Conservation (phyloP, 2,113 vertebrate genomes). For the Urocynchramus pylzowi region DNA sequence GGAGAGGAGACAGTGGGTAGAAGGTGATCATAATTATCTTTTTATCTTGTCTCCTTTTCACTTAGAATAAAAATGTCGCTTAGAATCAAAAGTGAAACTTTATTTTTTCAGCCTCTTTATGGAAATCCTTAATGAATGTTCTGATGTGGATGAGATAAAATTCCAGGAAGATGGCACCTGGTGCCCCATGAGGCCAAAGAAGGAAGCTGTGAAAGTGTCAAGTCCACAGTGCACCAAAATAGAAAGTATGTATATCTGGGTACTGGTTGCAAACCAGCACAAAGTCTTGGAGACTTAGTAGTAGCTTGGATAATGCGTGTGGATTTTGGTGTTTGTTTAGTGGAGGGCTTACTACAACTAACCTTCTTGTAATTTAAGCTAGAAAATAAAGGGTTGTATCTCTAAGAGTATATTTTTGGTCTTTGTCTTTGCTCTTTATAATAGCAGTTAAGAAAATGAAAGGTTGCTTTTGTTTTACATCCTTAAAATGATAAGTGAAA, state of each 20-base stretch:
- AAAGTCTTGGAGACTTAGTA: not conserved
- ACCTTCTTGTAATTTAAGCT: not conserved
- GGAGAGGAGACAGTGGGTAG: fast-evolving
- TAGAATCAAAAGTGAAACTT: not conserved
- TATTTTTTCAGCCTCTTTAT: slow-evolving; percentile 85
- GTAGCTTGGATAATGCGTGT: not conserved
- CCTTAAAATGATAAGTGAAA: not conserved
- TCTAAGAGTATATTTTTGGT: not conserved
- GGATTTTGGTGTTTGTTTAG: not conserved
- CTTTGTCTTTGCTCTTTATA: not conserved
- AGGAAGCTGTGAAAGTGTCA: slow-evolving; percentile 87
- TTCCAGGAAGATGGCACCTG: slow-evolving; percentile 96
- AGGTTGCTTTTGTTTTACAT: not conserved
- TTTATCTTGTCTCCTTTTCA: not conserved
- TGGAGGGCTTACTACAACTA: not conserved
- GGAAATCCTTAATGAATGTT: slow-evolving; percentile 96
- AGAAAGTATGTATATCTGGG: slow-evolving; percentile 79
- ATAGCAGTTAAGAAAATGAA: not conserved
- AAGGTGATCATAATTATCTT: not conserved
- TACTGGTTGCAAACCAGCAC: not conserved
- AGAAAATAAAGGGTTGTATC: not conserved
- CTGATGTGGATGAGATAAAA: slow-evolving; percentile 96
- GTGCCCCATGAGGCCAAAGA: slow-evolving; percentile 98
- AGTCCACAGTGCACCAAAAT: slow-evolving; percentile 80
- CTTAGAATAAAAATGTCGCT: not conserved